Percentiles rank a stretch among this genome's conserved stretches.
Evolutionary conservation across 2,113 vertebrate genomes (phyloP).

Genomic region (Potamarius usumacintae): DNA sequence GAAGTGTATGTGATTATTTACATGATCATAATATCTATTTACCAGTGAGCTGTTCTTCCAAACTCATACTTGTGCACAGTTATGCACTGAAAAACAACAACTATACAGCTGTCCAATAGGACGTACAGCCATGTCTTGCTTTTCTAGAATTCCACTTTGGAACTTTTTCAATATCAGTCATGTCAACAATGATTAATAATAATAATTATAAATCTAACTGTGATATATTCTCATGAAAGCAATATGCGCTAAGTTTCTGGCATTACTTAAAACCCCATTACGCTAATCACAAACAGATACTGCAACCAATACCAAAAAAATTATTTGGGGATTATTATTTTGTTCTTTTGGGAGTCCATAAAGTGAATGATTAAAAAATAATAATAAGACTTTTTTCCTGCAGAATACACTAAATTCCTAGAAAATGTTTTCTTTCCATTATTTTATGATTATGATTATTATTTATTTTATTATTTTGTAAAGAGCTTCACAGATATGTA

Average conservation of each 20-base stretch:
- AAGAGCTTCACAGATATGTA: background rate
- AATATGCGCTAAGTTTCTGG: conserved; percentile 47
- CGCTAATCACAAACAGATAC: conserved; percentile 70
- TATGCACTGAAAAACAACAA: background rate
- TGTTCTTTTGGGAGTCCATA: conserved; percentile 57
- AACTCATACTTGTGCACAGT: background rate
- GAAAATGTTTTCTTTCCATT: background rate
- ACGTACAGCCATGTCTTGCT: background rate
- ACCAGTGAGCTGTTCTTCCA: background rate
- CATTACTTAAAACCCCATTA: conserved; percentile 61
- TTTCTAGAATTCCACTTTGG: conserved; percentile 25
- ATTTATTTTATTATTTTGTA: background rate
- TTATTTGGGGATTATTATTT: conserved; percentile 49
- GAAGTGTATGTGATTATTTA: background rate
- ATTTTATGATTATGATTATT: background rate
- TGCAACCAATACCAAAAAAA: conserved; percentile 53
- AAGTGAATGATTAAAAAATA: conserved; percentile 49
- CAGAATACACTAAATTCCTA: background rate
- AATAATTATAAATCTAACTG: conserved; percentile 51
- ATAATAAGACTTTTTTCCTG: conserved; percentile 25
- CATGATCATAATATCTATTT: background rate
- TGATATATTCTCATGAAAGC: conserved; percentile 55
- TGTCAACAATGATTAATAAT: conserved; percentile 64
- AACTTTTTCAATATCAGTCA: conserved; percentile 29
- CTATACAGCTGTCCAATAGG: background rate